Conservation (phyloP, 2,113 vertebrate species). For the Otus sunia region DNA sequence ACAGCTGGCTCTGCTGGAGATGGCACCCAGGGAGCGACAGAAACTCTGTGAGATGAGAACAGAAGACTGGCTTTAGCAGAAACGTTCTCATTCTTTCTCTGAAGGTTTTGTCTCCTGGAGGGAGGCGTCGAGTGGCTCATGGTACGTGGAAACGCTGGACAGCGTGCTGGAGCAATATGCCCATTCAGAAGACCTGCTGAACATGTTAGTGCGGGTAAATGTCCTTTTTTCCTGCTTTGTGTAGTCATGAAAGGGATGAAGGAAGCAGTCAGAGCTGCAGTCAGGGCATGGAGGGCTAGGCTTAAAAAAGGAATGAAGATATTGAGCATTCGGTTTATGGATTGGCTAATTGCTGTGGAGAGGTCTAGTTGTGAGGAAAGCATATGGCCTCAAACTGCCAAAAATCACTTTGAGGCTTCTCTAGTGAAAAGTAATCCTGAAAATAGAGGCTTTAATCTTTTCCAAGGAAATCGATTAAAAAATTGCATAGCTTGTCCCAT, state of each 20-base stretch:
- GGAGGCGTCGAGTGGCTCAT: slow-evolving; percentile 78
- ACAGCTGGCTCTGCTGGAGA: fast-evolving
- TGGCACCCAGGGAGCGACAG: fast-evolving
- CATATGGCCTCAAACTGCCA: neutral
- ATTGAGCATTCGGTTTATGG: neutral
- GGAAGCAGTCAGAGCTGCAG: neutral
- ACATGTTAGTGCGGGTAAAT: slow-evolving; percentile 84
- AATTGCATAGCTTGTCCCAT: fast-evolving
- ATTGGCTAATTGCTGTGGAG: neutral
- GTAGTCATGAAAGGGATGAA: neutral
- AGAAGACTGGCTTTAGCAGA: neutral
- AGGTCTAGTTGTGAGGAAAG: neutral
- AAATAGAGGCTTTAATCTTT: neutral
- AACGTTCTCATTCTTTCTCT: neutral
- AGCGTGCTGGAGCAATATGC: slow-evolving; percentile 76
- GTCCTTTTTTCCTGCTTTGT: neutral
- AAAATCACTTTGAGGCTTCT: neutral
- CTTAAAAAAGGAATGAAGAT: neutral
- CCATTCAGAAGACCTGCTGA: slow-evolving; percentile 74
- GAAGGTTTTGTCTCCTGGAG: slow-evolving; percentile 94
- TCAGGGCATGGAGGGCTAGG: neutral
- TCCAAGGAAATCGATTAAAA: neutral
- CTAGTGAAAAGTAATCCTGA: neutral
- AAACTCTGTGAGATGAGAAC: fast-evolving
- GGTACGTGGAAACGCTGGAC: slow-evolving; percentile 89